These are phyloP conservation scores for Gymnocypris eckloni DNA, from an alignment of 2,797 vertebrate species.

Conservation along the genomic window DNA sequence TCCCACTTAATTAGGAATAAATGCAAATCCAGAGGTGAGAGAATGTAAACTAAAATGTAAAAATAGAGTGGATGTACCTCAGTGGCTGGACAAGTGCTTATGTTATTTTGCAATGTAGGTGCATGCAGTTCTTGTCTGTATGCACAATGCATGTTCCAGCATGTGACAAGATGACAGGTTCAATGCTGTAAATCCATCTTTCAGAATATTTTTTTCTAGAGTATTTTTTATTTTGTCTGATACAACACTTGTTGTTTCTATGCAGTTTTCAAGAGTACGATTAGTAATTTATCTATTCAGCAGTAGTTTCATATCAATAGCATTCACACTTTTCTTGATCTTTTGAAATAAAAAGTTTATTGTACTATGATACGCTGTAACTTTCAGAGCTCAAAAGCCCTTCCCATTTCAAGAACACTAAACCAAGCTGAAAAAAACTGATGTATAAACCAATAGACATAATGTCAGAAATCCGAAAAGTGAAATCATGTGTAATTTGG, in stretches of 20 bases:
- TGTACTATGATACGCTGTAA: background rate
- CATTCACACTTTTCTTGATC: background rate
- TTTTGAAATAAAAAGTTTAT: background rate
- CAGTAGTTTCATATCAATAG: background rate
- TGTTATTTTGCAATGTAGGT: background rate
- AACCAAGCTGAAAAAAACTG: background rate
- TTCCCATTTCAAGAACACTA: background rate
- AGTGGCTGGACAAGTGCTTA: background rate
- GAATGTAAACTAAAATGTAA: constrained; percentile 6
- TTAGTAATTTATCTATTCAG: background rate
- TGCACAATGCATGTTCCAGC: background rate
- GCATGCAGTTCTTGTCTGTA: background rate
- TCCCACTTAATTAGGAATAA: constrained; percentile 11
- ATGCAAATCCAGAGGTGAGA: constrained; percentile 29
- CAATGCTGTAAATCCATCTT: background rate
- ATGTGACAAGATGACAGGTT: background rate
- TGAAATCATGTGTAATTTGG: background rate
- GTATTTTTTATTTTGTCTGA: background rate
- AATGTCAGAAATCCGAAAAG: background rate
- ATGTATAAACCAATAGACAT: background rate
- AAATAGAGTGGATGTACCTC: constrained; percentile 15
- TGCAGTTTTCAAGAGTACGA: background rate
- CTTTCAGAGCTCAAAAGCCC: background rate
- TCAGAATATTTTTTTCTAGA: background rate
- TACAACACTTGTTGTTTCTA: background rate